phyloP scores from a whole-genome alignment of 2,888 invertebrate species.

The Ferdinandea cuprea region DNA sequence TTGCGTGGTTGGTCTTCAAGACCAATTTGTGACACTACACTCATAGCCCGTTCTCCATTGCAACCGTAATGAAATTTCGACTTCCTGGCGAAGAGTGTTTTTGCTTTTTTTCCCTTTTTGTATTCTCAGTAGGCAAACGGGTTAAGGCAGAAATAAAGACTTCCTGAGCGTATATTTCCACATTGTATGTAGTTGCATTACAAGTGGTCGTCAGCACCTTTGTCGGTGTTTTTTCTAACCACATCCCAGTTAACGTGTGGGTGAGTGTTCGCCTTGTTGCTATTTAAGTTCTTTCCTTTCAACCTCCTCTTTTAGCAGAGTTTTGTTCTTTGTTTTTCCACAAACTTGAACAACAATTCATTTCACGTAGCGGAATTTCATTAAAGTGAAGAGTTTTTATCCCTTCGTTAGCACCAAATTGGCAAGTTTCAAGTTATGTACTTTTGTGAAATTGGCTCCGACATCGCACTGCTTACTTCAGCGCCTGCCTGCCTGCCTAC shows the following conservation, averaged over 20 bases:
- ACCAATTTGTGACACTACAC: not conserved
- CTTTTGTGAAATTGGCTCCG: constrained; percentile 58
- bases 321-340: constrained; percentile 42
- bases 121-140: constrained; percentile 9
- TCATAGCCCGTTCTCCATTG: constrained; percentile 3
- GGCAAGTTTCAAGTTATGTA: constrained; percentile 72
- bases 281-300: constrained; percentile 15
- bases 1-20: not conserved
- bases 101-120: not conserved
- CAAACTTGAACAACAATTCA: constrained; percentile 69
- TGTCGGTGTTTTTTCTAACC: not conserved
- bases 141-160: constrained; percentile 1
- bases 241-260: not conserved
- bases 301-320: not conserved
- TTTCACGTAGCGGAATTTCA: constrained; percentile 71
- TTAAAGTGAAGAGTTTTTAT: constrained; percentile 68
- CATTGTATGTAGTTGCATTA: not conserved
- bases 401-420: constrained; percentile 70
- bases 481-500: not conserved
- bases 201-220: constrained; percentile 14
- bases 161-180: not conserved
- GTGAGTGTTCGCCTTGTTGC: not conserved
- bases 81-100: constrained; percentile 15
- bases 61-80: constrained; percentile 46
- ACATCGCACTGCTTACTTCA: constrained; percentile 10